Percentiles rank a stretch among this genome's conserved stretches.
These are phyloP conservation scores for Spialia ferax DNA, from an alignment of 2,888 invertebrate species.

Conservation along the genomic window DNA sequence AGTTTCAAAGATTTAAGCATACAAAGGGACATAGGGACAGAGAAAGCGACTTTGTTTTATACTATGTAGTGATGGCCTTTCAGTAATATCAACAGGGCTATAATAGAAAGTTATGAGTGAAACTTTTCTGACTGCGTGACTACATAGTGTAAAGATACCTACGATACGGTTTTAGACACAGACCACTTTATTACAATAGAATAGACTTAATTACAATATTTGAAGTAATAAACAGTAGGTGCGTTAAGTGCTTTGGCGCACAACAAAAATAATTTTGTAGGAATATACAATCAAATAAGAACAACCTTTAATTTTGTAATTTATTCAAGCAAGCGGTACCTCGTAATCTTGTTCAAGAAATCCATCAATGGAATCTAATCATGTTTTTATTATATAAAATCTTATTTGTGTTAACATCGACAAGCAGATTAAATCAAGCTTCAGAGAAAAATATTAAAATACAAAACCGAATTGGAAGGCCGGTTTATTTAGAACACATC, in stretches of 20 bases:
- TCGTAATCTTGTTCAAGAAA: conserved; percentile 6
- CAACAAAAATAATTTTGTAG: background rate
- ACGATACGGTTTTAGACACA: background rate
- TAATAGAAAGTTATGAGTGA: conserved; percentile 14
- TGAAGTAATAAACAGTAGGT: no score
- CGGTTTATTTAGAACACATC: background rate
- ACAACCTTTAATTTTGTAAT: background rate
- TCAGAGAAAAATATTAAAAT: background rate
- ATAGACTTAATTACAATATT: background rate
- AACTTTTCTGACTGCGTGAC: conserved; percentile 5
- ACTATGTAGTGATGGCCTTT: no score
- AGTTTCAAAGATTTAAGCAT: no score
- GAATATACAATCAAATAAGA: background rate
- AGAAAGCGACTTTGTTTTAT: no score
- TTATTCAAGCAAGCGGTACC: background rate
- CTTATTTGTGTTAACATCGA: background rate
- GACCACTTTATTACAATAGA: background rate
- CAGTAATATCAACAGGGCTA: no score
- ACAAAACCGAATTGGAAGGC: background rate
- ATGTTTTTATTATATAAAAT: background rate
- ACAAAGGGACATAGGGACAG: no score
- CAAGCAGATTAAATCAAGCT: background rate
- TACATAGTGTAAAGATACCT: background rate
- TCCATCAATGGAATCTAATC: background rate
- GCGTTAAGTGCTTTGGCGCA: no score